Conservation (phyloP, 2,113 vertebrate species). For the Phoenicopterus ruber region DNA sequence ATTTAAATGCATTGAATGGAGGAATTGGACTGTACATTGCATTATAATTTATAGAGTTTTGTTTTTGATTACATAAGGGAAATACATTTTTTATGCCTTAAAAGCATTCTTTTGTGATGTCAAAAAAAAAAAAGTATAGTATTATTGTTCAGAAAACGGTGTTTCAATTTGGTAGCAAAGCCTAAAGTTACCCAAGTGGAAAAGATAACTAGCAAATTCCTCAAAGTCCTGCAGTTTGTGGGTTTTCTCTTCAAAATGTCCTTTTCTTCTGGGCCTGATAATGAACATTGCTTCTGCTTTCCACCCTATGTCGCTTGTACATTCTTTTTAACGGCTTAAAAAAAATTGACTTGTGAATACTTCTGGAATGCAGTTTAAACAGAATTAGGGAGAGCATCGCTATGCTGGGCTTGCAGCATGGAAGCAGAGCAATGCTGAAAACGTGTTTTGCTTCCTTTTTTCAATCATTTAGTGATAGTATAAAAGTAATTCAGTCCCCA, state of each 20-base stretch:
- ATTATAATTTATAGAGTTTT: slow-evolving; percentile 73
- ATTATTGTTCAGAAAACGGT: slow-evolving; percentile 70
- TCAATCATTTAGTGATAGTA: slow-evolving; percentile 54
- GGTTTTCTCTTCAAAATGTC: not conserved
- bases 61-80: slow-evolving; percentile 76
- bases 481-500: slow-evolving; percentile 71
- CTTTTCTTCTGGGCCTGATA: slow-evolving; percentile 59
- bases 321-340: slow-evolving; percentile 33
- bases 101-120: slow-evolving; percentile 68
- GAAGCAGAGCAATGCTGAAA: slow-evolving; percentile 50
- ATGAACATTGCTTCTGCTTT: slow-evolving; percentile 43
- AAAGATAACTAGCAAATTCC: slow-evolving; percentile 69
- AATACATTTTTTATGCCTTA: slow-evolving; percentile 71
- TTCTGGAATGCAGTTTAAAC: slow-evolving; percentile 54
- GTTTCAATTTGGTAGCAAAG: slow-evolving; percentile 66
- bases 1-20: slow-evolving; percentile 68
- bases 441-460: slow-evolving; percentile 37
- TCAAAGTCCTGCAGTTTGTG: slow-evolving; percentile 64
- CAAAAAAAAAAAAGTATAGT: slow-evolving; percentile 48
- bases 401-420: slow-evolving; percentile 36
- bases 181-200: slow-evolving; percentile 66
- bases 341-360: slow-evolving; percentile 49
- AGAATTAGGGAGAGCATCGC: slow-evolving; percentile 56
- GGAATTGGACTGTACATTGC: slow-evolving; percentile 64
- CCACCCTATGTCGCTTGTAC: not conserved